Evolutionary conservation across 2,797 vertebrate species (phyloP).

Genomic region (Rousettus madagascariensis): DNA sequence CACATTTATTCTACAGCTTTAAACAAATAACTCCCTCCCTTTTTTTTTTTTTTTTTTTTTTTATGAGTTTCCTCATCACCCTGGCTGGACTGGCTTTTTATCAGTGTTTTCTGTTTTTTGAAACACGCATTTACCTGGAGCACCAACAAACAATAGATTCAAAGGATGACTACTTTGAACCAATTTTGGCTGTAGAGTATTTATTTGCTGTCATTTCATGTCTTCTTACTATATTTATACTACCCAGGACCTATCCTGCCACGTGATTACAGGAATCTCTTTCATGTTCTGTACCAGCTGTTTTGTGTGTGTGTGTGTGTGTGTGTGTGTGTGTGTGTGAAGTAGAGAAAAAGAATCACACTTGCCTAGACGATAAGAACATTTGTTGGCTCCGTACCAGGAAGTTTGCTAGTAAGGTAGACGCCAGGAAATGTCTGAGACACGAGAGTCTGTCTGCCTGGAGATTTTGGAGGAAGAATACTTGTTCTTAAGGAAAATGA

Average conservation of each 20-base stretch:
- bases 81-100: background rate
- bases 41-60: background rate
- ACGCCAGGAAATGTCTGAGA: background rate
- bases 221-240: background rate
- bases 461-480: background rate
- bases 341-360: background rate
- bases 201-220: background rate
- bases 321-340: background rate
- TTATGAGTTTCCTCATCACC: background rate
- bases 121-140: background rate
- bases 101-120: background rate
- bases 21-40: background rate
- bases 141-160: background rate
- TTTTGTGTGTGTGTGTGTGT: no score
- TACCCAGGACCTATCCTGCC: background rate
- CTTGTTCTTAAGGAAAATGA: background rate
- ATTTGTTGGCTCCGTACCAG: background rate
- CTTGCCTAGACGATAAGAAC: background rate
- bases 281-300: background rate
- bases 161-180: background rate
- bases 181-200: background rate
- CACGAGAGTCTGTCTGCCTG: background rate
- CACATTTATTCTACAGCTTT: background rate
- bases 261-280: background rate
- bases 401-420: no score